Evolutionary conservation across 2,888 invertebrate genomes (phyloP).

Genomic region (Geotrupes spiniger): DNA sequence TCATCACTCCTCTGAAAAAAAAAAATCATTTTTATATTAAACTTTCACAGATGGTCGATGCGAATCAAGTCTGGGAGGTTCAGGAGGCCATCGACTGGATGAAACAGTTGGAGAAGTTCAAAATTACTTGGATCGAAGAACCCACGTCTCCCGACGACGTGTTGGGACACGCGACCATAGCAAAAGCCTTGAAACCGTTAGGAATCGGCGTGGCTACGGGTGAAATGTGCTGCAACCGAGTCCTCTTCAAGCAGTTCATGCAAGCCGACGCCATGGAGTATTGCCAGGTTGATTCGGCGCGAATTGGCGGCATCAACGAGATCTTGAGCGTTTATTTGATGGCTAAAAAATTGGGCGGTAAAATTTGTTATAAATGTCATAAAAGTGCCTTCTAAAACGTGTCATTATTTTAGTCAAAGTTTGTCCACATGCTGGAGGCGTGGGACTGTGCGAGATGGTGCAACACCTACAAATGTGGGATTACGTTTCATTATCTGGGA

Average conservation of each 20-base stretch:
- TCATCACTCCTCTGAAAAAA: not conserved
- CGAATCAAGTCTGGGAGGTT: slow-evolving; percentile 88
- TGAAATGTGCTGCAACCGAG: slow-evolving; percentile 88
- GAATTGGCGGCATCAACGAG: slow-evolving; percentile 87
- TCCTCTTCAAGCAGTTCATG: slow-evolving; percentile 89
- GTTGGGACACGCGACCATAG: slow-evolving; percentile 78
- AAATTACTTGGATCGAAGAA: slow-evolving; percentile 87
- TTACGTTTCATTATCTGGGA: slow-evolving; percentile 70
- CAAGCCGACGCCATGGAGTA: slow-evolving; percentile 77
- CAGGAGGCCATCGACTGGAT: slow-evolving; percentile 84
- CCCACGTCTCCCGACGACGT: slow-evolving; percentile 91
- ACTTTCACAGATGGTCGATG: slow-evolving; percentile 73
- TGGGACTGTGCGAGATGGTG: slow-evolving; percentile 91
- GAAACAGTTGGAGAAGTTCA: slow-evolving; percentile 69
- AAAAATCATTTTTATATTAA: not conserved
- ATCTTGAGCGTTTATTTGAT: slow-evolving; percentile 83
- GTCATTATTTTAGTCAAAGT: slow-evolving; percentile 69
- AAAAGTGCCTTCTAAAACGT: not conserved
- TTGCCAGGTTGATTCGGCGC: slow-evolving; percentile 88
- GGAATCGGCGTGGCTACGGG: slow-evolving; percentile 88
- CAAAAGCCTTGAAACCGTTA: slow-evolving; percentile 67
- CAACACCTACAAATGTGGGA: slow-evolving; percentile 91
- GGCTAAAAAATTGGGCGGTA: slow-evolving; percentile 81
- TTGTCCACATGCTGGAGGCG: slow-evolving; percentile 93
- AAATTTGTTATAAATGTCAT: slow-evolving; percentile 8